Percentiles rank a stretch among this genome's conserved stretches.
These are phyloP conservation scores for Drosophila multiciliata DNA, from an alignment of 2,888 invertebrate genomes.

Conservation along the genomic window DNA sequence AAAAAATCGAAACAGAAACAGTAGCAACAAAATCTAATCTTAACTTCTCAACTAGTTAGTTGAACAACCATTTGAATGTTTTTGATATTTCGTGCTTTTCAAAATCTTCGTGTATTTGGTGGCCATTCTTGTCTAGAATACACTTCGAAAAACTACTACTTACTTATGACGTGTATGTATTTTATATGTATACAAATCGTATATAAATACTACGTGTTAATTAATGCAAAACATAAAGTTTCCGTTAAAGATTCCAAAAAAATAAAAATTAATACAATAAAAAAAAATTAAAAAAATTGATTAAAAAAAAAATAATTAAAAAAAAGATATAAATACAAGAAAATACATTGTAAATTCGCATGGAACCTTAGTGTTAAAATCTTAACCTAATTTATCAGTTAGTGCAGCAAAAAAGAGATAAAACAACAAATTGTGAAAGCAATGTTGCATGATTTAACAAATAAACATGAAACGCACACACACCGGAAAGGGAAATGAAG, in stretches of 20 bases:
- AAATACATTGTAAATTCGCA: slow-evolving; percentile 70
- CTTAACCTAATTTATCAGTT: slow-evolving; percentile 56
- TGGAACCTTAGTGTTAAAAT: slow-evolving; percentile 54
- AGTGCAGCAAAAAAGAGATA: slow-evolving; percentile 37
- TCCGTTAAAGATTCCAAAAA: slow-evolving; percentile 31
- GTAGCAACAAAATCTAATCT: slow-evolving; percentile 23
- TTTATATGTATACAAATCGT: slow-evolving; percentile 27
- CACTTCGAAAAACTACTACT: slow-evolving; percentile 32
- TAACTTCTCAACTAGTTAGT: slow-evolving; percentile 53
- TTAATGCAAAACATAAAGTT: slow-evolving; percentile 32
- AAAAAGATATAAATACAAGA: slow-evolving; percentile 31
- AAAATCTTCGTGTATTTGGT: slow-evolving; percentile 17
- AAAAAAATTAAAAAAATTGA: slow-evolving; percentile 22
- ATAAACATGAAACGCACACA: slow-evolving; percentile 21
- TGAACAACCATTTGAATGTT: slow-evolving; percentile 36
- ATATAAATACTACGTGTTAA: slow-evolving; percentile 46
- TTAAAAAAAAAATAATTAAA: slow-evolving; percentile 15
- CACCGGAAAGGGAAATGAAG: slow-evolving; percentile 16
- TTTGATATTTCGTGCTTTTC: slow-evolving; percentile 24
- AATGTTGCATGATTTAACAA: slow-evolving; percentile 64
- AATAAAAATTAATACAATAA: slow-evolving; percentile 29
- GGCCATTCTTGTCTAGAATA: slow-evolving; percentile 35
- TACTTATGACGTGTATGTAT: slow-evolving; percentile 30
- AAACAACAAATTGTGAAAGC: slow-evolving; percentile 34
- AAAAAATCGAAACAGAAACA: slow-evolving; percentile 10